These are phyloP conservation scores for Trachelus stipa DNA, from an alignment of 2,888 invertebrate genomes.

Conservation along the genomic window DNA sequence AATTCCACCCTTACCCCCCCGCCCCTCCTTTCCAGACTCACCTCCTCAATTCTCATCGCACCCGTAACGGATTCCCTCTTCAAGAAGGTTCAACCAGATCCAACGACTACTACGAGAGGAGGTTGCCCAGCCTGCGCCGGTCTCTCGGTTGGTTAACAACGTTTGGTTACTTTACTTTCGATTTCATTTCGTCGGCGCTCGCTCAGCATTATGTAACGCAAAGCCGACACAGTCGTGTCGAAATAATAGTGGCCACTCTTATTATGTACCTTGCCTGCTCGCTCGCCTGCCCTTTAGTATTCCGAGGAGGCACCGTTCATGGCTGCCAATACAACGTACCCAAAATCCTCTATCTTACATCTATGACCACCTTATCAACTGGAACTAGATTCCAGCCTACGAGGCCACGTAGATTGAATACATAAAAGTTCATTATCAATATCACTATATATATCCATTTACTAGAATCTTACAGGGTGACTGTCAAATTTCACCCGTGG, in stretches of 20 bases:
- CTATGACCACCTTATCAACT: background rate
- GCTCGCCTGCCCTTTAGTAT: conserved; percentile 31
- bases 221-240: conserved; percentile 53
- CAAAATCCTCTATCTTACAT: conserved; percentile 18
- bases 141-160: conserved; percentile 31
- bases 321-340: conserved; percentile 15
- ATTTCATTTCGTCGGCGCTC: conserved; percentile 61
- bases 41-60: background rate
- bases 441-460: background rate
- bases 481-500: background rate
- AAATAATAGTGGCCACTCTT: conserved; percentile 63
- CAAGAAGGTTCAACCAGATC: background rate
- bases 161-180: conserved; percentile 59
- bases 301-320: conserved; percentile 22
- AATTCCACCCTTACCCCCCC: too few relatives aligned
- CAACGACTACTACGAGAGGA: conserved; percentile 19
- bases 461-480: background rate
- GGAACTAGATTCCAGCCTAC: background rate
- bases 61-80: background rate
- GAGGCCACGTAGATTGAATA: background rate
- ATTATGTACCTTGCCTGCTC: conserved; percentile 50
- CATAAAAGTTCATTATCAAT: background rate
- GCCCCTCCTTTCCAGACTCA: background rate
- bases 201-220: conserved; percentile 47
- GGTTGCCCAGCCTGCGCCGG: conserved; percentile 27